These are phyloP conservation scores for Peromyscus melanophrys DNA, from an alignment of 2,797 vertebrate species.

Conservation along the genomic window DNA sequence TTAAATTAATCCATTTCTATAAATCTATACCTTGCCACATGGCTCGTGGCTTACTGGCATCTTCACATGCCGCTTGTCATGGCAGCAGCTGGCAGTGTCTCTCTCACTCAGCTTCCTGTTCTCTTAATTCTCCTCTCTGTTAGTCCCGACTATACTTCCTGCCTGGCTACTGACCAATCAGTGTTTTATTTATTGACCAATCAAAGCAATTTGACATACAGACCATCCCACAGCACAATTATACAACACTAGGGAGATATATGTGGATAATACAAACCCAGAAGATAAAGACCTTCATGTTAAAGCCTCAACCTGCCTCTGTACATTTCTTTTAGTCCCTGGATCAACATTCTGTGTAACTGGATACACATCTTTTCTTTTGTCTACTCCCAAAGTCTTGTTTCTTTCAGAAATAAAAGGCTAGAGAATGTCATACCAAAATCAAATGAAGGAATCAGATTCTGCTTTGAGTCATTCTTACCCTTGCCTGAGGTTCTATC, in stretches of 20 bases:
- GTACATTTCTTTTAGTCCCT: not conserved
- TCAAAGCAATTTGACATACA: too few relatives aligned
- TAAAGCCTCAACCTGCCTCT: not conserved
- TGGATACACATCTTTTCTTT: not conserved
- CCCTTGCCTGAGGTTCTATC: not conserved
- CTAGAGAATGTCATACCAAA: not conserved
- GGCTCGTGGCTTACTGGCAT: too few relatives aligned
- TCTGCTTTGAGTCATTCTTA: constrained; percentile 17
- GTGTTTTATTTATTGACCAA: too few relatives aligned
- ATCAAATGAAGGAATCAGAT: not conserved
- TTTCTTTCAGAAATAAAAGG: not conserved
- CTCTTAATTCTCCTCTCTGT: too few relatives aligned
- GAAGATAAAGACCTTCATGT: not conserved
- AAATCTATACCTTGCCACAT: too few relatives aligned
- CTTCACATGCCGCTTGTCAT: too few relatives aligned
- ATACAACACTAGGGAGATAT: not conserved
- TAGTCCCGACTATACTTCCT: too few relatives aligned
- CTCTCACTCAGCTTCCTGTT: too few relatives aligned
- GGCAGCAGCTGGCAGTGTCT: too few relatives aligned
- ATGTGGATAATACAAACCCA: not conserved
- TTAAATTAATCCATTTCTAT: too few relatives aligned
- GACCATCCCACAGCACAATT: not conserved
- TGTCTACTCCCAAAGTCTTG: not conserved
- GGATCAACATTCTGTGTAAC: not conserved
- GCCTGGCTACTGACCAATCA: too few relatives aligned